Percentiles rank a stretch among this genome's conserved stretches.
Evolutionary conservation across 2,797 vertebrate species (phyloP).

Genomic region (Phataginus tetradactyla): DNA sequence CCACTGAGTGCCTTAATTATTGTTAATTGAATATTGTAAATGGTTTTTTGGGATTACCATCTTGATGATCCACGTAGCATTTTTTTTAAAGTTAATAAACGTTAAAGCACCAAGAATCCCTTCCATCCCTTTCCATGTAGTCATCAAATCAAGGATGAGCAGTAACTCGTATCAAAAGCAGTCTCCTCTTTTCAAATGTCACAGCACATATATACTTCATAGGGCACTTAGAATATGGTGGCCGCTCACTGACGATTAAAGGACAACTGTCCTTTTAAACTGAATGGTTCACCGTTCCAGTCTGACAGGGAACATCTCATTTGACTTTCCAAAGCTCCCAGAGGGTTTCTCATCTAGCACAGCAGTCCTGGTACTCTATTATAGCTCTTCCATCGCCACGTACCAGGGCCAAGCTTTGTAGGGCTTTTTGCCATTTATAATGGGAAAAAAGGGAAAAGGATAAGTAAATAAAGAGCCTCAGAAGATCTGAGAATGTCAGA

Average conservation of each 20-base stretch:
- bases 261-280: conserved; percentile 24
- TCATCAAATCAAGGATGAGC: neutral
- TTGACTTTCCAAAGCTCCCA: neutral
- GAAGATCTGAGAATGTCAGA: conserved; percentile 57
- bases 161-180: neutral
- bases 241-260: neutral
- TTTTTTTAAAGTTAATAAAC: conserved; percentile 58
- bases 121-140: neutral
- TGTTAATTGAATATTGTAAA: conserved; percentile 83
- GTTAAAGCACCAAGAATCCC: conserved; percentile 39
- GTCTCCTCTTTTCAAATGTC: conserved; percentile 5
- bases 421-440: conserved; percentile 42
- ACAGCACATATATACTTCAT: neutral
- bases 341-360: neutral
- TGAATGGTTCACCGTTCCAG: neutral
- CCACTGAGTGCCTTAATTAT: conserved; percentile 82
- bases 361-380: neutral
- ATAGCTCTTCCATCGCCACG: neutral
- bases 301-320: neutral
- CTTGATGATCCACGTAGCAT: conserved; percentile 47
- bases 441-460: conserved; percentile 29
- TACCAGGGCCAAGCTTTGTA: conserved; percentile 12
- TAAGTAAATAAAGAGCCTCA: conserved; percentile 51
- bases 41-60: conserved; percentile 73
- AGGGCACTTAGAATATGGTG: neutral